Base-by-base conservation (phyloP, 2,113 vertebrate species). In the Narcine bancroftii region DNA sequence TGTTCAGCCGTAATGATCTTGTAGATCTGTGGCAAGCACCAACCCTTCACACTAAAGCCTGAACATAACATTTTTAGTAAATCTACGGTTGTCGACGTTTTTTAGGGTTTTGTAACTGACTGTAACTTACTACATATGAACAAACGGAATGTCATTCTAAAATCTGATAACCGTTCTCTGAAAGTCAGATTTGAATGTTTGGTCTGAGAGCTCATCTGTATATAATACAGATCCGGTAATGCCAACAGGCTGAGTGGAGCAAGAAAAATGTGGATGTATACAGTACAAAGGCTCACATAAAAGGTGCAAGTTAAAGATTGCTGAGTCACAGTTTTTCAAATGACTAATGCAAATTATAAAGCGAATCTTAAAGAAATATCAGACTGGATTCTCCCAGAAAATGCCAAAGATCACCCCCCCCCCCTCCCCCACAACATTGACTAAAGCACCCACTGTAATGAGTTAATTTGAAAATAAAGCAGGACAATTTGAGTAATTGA, bases 381-480 rank as follows among this genome's bases (percentile, higher is more conserved):
- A 60, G 94, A 95, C 95, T 94, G 95, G 92, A 66, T 92, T 92
- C 92, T 56, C 91, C 75, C 53, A 36, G 13, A 76, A 76, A 56
- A 89, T n/a, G n/a, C n/a, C n/a, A n/a, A n/a, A n/a, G n/a, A n/a
- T n/a, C n/a, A n/a, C n/a, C n/a, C n/a, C n/a, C n/a, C n/a, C n/a
- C n/a, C n/a, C n/a, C n/a, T n/a, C n/a, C n/a, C n/a, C n/a, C n/a
- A n/a, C n/a, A n/a, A n/a, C n/a, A 93, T 92, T 93, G 93, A 92
- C 92, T 93, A 94, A 93, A 94, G 93, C 93, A 93, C 93, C 93
- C 93, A 93, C 93, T 10, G 95, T 97, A 96, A 96, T 96, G 95
- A 97, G 95, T 95, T 95, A 95, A 95, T 95, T 93, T 94, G 95
- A 96, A 94, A 96, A 95, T 93, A 92, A 92, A 93, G 93, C 93